phyloP scores from a whole-genome alignment of 2,113 vertebrate genomes.

The Lynx canadensis region DNA sequence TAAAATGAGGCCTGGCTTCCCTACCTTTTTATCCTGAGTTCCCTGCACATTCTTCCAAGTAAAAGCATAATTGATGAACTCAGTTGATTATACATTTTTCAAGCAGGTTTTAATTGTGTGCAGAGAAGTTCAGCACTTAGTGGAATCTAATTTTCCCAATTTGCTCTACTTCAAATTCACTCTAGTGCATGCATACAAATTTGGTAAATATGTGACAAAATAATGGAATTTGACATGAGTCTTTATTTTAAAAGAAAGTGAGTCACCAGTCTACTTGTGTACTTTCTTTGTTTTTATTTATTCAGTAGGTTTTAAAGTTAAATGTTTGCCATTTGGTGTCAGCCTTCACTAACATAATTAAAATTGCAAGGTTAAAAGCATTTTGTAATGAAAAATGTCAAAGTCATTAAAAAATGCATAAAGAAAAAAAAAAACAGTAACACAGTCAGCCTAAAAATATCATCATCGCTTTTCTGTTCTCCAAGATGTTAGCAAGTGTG shows the following conservation, averaged over 20 bases:
- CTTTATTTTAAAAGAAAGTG: slow-evolving; percentile 58
- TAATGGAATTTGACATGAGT: slow-evolving; percentile 74
- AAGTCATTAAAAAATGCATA: slow-evolving; percentile 59
- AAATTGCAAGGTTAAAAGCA: slow-evolving; percentile 73
- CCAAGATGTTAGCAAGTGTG: neutral
- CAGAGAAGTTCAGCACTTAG: slow-evolving; percentile 72
- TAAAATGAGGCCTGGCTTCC: neutral
- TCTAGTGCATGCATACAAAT: slow-evolving; percentile 59
- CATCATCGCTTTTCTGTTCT: neutral
- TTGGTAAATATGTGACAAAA: slow-evolving; percentile 68
- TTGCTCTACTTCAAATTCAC: slow-evolving; percentile 66
- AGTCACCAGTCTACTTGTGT: neutral
- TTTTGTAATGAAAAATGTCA: slow-evolving; percentile 68
- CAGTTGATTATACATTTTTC: slow-evolving; percentile 78
- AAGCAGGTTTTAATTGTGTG: slow-evolving; percentile 75
- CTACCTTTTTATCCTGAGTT: neutral
- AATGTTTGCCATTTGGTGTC: slow-evolving; percentile 61
- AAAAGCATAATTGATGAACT: slow-evolving; percentile 74
- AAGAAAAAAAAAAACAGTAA: slow-evolving; percentile 29
- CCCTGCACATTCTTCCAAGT: slow-evolving; percentile 59
- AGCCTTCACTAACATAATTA: slow-evolving; percentile 57
- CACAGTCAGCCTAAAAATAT: neutral
- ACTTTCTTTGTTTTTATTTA: slow-evolving; percentile 67
- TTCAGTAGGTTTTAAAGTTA: slow-evolving; percentile 70
- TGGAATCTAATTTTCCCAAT: slow-evolving; percentile 67